phyloP scores from a whole-genome alignment of 2,888 invertebrate genomes.

The Hypena proboscidalis region DNA sequence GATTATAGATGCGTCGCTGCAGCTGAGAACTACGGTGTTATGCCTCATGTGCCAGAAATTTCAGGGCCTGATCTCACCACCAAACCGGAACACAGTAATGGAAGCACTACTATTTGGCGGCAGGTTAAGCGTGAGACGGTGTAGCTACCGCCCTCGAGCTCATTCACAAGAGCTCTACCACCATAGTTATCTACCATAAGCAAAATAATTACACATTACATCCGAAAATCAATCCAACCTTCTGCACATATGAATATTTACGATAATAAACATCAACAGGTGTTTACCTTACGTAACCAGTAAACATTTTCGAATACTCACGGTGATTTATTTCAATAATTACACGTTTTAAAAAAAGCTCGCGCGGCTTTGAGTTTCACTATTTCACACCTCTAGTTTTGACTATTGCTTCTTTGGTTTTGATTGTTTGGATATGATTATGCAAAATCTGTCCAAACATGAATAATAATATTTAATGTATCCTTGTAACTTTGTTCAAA shows the following conservation, averaged over 20 bases:
- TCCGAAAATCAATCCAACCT: slow-evolving; percentile 21
- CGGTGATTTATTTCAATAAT: slow-evolving; percentile 40
- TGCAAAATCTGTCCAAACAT: too few relatives aligned
- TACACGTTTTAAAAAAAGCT: slow-evolving; percentile 46
- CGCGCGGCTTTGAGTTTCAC: slow-evolving; percentile 52
- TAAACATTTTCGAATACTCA: slow-evolving; percentile 42
- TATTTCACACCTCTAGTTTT: slow-evolving; percentile 58
- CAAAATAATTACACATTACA: slow-evolving; percentile 1
- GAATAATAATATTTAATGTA: too few relatives aligned
- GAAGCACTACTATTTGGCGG: too few relatives aligned
- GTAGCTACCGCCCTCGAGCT: too few relatives aligned
- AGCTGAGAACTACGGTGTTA: too few relatives aligned
- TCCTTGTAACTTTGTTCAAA: too few relatives aligned
- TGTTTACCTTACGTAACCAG: slow-evolving; percentile 46
- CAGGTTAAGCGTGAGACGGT: too few relatives aligned
- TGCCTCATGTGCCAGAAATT: too few relatives aligned
- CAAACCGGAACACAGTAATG: too few relatives aligned
- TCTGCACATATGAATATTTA: slow-evolving; percentile 14
- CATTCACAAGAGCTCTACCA: neutral
- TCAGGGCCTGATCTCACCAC: too few relatives aligned
- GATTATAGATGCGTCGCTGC: too few relatives aligned
- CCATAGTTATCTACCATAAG: neutral
- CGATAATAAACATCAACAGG: slow-evolving; percentile 38
- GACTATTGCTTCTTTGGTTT: slow-evolving; percentile 42
- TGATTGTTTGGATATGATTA: slow-evolving; percentile 7